Conservation (phyloP, 1,140 invertebrate species). For the Nylanderia fulva region DNA sequence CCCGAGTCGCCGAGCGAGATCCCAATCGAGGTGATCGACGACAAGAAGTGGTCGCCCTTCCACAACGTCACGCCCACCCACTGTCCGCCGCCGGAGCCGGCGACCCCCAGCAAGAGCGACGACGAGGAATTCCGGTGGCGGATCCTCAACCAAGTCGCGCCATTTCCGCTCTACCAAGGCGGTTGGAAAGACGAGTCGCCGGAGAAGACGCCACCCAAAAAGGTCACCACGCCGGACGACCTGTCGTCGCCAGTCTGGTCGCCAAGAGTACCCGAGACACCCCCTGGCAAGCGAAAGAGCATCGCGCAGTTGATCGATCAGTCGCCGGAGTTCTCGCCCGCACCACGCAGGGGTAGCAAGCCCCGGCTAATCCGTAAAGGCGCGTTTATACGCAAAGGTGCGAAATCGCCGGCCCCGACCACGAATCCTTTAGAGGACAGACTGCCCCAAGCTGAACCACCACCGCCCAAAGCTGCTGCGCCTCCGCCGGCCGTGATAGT, state of each 20-base stretch:
- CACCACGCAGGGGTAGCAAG: constrained; percentile 67
- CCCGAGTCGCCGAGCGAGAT: constrained; percentile 74
- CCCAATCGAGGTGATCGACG: constrained; percentile 68
- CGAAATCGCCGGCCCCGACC: constrained; percentile 67
- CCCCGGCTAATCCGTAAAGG: constrained; percentile 68
- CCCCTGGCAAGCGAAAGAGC: constrained; percentile 66
- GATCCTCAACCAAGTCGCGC: constrained; percentile 81
- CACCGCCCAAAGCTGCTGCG: constrained; percentile 3
- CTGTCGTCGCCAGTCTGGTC: constrained; percentile 80
- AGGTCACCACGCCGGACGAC: constrained; percentile 65
- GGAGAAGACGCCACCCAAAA: constrained; percentile 75
- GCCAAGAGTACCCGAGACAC: constrained; percentile 69
- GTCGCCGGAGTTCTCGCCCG: constrained; percentile 60
- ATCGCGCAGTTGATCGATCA: constrained; percentile 57
- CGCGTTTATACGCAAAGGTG: constrained; percentile 57
- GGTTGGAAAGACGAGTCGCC: constrained; percentile 84
- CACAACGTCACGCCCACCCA: constrained; percentile 81
- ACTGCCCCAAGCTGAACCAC: constrained; percentile 25
- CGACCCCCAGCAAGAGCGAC: constrained; percentile 67
- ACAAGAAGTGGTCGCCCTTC: constrained; percentile 72
- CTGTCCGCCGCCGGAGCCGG: constrained; percentile 78
- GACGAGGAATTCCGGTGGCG: constrained; percentile 81
- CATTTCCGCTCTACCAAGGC: constrained; percentile 84
- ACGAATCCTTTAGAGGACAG: constrained; percentile 58
- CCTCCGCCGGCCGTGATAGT: constrained; percentile 70